Conservation (phyloP, 2,888 invertebrate genomes). For the Chesias legatella region DNA sequence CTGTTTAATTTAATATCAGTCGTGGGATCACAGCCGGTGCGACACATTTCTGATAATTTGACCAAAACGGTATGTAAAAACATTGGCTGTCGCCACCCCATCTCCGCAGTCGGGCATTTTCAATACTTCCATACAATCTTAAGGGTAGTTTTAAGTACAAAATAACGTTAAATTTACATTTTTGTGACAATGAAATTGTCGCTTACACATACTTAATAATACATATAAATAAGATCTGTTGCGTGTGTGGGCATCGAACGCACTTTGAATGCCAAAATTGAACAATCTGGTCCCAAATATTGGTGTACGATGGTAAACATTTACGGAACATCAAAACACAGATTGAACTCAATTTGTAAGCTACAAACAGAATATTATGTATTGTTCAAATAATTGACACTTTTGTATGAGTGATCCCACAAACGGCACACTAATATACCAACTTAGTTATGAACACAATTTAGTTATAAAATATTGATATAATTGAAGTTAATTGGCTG, state of each 20-base stretch:
- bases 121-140: slow-evolving; percentile 17
- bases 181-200: slow-evolving; percentile 36
- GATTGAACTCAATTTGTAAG: slow-evolving; percentile 14
- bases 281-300: slow-evolving; percentile 19
- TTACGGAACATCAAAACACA: slow-evolving; percentile 21
- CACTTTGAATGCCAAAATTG: slow-evolving; percentile 30
- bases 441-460: slow-evolving; percentile 16
- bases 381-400: slow-evolving; percentile 43
- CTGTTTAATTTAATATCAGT: slow-evolving; percentile 29
- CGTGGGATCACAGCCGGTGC: slow-evolving; percentile 24
- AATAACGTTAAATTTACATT: slow-evolving; percentile 45
- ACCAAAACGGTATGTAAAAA: slow-evolving; percentile 14
- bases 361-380: no score
- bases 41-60: slow-evolving; percentile 13
- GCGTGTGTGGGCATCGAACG: slow-evolving; percentile 21
- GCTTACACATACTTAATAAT: slow-evolving; percentile 27
- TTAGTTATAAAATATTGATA: not conserved
- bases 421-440: slow-evolving; percentile 16
- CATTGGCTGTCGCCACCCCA: slow-evolving; percentile 5
- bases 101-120: slow-evolving; percentile 9
- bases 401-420: slow-evolving; percentile 16
- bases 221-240: slow-evolving; percentile 25
- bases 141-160: slow-evolving; percentile 43
- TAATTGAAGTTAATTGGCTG: no score
- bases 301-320: slow-evolving; percentile 18